Percentiles rank a stretch among this genome's conserved stretches.
These are phyloP conservation scores for Ptychoptera albimana DNA, from an alignment of 2,888 invertebrate genomes.

Conservation along the genomic window DNA sequence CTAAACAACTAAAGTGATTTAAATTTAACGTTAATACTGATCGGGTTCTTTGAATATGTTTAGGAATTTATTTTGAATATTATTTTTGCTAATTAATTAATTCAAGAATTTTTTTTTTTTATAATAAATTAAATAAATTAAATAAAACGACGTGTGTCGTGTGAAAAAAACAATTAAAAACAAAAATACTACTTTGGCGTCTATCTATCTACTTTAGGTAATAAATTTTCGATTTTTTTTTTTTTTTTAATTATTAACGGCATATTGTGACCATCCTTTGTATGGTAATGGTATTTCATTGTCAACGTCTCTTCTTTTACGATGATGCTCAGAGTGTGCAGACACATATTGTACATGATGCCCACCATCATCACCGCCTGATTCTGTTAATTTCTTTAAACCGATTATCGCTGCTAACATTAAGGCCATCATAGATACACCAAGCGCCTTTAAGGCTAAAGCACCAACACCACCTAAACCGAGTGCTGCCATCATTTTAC, in stretches of 20 bases:
- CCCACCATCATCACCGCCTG: slow-evolving; percentile 31
- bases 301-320: slow-evolving; percentile 17
- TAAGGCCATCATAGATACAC: slow-evolving; percentile 53
- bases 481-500: slow-evolving; percentile 58
- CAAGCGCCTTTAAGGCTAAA: slow-evolving; percentile 61
- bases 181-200: neutral
- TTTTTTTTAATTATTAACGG: slow-evolving; percentile 1
- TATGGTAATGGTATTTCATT: slow-evolving; percentile 33
- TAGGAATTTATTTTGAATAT: too few relatives aligned
- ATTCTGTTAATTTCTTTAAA: slow-evolving; percentile 50
- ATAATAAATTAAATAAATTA: neutral
- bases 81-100: too few relatives aligned
- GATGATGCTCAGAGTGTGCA: slow-evolving; percentile 14
- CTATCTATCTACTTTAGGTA: neutral
- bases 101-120: neutral
- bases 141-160: neutral
- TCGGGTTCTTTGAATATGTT: too few relatives aligned
- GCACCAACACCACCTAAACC: slow-evolving; percentile 61
- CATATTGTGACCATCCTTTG: slow-evolving; percentile 33
- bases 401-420: slow-evolving; percentile 61
- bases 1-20: too few relatives aligned
- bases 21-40: too few relatives aligned
- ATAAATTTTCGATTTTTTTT: too few relatives aligned
- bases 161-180: too few relatives aligned
- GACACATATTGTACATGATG: slow-evolving; percentile 39